Evolutionary conservation across 2,888 invertebrate species (phyloP), one percentile per base, ranked within the genome.

Genomic region (Pyralis farinalis): DNA sequence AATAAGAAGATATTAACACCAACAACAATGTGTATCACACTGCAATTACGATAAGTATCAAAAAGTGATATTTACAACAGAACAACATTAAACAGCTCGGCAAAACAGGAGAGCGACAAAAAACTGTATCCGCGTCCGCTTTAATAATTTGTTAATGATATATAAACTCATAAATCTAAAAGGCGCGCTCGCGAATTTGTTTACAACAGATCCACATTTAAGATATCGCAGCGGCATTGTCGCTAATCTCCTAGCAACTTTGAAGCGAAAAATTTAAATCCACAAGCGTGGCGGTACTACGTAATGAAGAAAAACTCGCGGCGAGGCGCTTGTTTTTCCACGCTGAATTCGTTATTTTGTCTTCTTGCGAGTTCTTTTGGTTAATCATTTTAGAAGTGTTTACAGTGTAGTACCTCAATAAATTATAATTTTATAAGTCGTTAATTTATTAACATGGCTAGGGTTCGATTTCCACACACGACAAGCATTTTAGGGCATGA

Each of bases 111-210:
- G 52, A 57, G 52, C 60, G 58, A 71, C 71, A 79, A 83, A 84
- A 85, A 83, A 78, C 63, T 67, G 75, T 75, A 66, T 71, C 63
- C 68, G 65, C 64, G 63, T 64, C 70, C 72, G 78, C 76, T 85
- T 85, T 84, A 82, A 88, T 89, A 89, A 89, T 90, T 90, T 83
- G 89, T 83, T 89, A 89, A 89, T 90, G 89, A 89, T 89, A 89
- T 88, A 89, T 89, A 90, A 89, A 88, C 89, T 80, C 88, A 89
- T 90, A 90, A 90, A 88, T 89, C 69, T 75, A 58, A 62, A 61
- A 49, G 63, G 63, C 69, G 82, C 73, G 79, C 72, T 70, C 81
- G 82, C 61, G 87, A 87, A 87, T 88, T 87, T 87, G 88, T 87
- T 86, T 86, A 87, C 87, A 87, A 63, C 87, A 85, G 88, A 88